These are phyloP conservation scores for Stramonita haemastoma DNA, from an alignment of 2,888 invertebrate genomes.

Conservation along the genomic window DNA sequence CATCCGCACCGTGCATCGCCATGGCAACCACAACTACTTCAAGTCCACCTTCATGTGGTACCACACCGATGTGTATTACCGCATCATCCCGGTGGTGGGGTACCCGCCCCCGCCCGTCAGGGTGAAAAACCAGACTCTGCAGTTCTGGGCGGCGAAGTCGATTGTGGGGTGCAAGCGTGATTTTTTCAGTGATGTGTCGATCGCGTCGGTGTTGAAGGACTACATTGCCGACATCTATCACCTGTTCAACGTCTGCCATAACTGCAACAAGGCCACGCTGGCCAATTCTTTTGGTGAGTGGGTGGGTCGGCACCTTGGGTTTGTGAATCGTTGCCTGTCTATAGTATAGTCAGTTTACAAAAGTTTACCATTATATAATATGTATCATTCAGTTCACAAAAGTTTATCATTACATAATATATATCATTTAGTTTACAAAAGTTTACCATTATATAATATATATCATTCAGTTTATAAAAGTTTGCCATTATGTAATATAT, in stretches of 20 bases:
- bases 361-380: no score
- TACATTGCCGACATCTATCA: constrained; percentile 77
- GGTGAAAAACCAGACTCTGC: constrained; percentile 58
- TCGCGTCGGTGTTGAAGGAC: constrained; percentile 77
- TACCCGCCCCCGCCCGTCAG: constrained; percentile 48
- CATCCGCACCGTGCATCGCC: constrained; percentile 78
- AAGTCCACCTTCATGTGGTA: constrained; percentile 80
- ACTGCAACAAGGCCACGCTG: constrained; percentile 72
- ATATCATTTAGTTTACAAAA: no score
- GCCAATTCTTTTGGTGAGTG: constrained; percentile 72
- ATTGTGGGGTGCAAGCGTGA: constrained; percentile 77
- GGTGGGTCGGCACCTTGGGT: neutral
- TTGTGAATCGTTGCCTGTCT: no score
- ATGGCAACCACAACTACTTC: constrained; percentile 80
- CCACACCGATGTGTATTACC: constrained; percentile 78
- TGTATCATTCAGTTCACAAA: no score
- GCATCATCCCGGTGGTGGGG: constrained; percentile 74
- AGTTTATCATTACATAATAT: no score
- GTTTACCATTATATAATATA: no score
- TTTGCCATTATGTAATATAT: no score
- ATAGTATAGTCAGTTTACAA: no score
- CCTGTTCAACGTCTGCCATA: constrained; percentile 77
- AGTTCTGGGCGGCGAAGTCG: constrained; percentile 76
- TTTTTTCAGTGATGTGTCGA: constrained; percentile 73
- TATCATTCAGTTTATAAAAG: no score